Evolutionary conservation across 1,140 invertebrate species (phyloP), one percentile per base, ranked within the genome.

Genomic region (Lepidurus arcticus): DNA sequence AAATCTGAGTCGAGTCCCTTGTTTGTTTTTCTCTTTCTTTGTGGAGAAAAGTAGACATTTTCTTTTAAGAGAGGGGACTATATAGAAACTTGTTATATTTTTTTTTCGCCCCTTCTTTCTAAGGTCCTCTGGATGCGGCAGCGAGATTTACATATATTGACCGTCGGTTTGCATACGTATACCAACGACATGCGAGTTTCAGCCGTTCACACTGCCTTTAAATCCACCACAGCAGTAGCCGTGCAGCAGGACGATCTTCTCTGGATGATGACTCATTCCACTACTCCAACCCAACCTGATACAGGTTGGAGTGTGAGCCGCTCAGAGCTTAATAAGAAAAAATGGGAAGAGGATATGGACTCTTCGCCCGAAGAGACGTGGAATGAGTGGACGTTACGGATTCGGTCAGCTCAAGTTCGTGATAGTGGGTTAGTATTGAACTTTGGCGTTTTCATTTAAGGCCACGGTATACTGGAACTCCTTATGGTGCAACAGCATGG

Each of bases 381-480:
- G 82, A 92, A 94, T 83, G 75, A 76, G 21, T 95, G 93, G 93
- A 93, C 93, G 24, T 83, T 95, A 78, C 90, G 93, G 81, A 91
- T 95, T 73, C 91, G 90, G 47, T 93, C 92, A 13, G 91, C 93
- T 0, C 92, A 93, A 83, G 89, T 91, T 0, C 85, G 92, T 10
- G 93, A 95, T 84, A 86, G 86, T 26, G 89, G 88, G 9, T 65
- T 65, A 65, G 53, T 65, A 16, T n/a, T 21, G 16, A 34, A 34
- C 34, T 34, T 34, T 34, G 34, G 34, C 34, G 34, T 24, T 34
- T 34, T 34, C 4, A 4, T 34, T 34, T 34, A 34, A 4, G 34
- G 2, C 34, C 34, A 34, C 3, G 34, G 34, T 34, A 34, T 34
- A 34, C 34, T 34, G 34, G 4, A 34, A 34, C 34, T 3, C 34